Evolutionary conservation across 2,888 invertebrate genomes (phyloP), one percentile per base, ranked within the genome.

Genomic region (Leptinotarsa peninsularis): DNA sequence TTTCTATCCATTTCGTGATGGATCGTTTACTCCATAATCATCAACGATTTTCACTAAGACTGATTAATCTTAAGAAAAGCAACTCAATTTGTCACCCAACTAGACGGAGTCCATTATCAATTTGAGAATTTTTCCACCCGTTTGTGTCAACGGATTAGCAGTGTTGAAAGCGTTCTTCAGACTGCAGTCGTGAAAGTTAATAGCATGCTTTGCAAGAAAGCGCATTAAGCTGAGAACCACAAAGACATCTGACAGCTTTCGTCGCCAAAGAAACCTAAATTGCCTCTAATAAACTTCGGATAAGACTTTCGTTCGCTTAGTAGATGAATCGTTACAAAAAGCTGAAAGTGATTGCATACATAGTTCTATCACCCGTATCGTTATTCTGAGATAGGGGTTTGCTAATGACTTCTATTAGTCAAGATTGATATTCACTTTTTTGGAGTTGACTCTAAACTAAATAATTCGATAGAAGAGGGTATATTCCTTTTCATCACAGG

Each of bases 161-260:
- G 21, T 58, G 23, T 58, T 33, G n/a, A 63, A 4, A 63, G 63
- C 63, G 5, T 33, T 17, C 5, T 33, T n/a, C 33, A n/a, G 33
- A 63, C n/a, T 56, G 21, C 63, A 63, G 33, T n/a, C 63, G n/a
- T 63, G 33, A 43, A 63, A 63, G 63, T 18, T 63, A 63, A 63
- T 63, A 33, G 33, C 63, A n/a, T n/a, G 15, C 33, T 63, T 7
- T 27, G 13, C n/a, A 33, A 63, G 33, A 63, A 63, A 63, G 63
- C 27, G 27, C 33, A 63, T 33, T 33, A 63, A 27, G 33, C 63
- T n/a, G 4, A 33, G n/a, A 63, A 33, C 63, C 63, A 1, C 63
- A n/a, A 63, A 63, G 63, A 33, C n/a, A 63, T 43, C 63, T 63
- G 63, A 63, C 33, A 27, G 27, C 27, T 27, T 63, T 63, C 63